Base-by-base conservation (phyloP, 1,140 invertebrate species). In the Artemia franciscana region DNA sequence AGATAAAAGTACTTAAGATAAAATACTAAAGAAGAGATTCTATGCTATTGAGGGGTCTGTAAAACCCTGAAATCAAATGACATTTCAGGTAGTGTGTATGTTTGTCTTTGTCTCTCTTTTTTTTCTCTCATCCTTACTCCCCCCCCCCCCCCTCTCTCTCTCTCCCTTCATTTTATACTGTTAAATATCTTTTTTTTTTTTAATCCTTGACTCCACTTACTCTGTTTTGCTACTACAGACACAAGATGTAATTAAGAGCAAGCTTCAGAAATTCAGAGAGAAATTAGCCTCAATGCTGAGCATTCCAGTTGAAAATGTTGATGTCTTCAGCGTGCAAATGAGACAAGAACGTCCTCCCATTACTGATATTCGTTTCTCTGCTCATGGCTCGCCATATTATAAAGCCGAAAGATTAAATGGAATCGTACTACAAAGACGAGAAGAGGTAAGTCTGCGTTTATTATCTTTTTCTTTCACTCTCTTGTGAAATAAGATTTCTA, bases 301-400 rank as follows among this genome's bases (percentile, higher is more conserved):
- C 59, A 88, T 84, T 0, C 83, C 87, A 60, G 75, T 81, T 57
- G 85, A 91, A 64, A 94, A 94, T 72, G 88, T 98, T 5, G 91
- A 96, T 68, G 84, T 98, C 26, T 95, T 97, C 69, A 94, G 90
- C 74, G 89, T 97, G 2, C 88, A 92, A 67, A 72, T 88, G 18
- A 79, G 87, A 66, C 81, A 84, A 67, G 84, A 85, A 66, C 80
- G 89, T 73, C 89, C 90, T 2, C 87, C 88, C 5, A 77, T 91
- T 24, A 93, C 90, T 0, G 93, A 98, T 71, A 80, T 97, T 4
- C 78, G 92, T 67, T 98, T 93, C 73, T 83, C 91, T 2, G 93
- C 91, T 5, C 91, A 95, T 75, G 91, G 90, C 0, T 93, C 91
- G 0, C 90, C 92, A 3, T 96, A 93, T 71, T 93, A 93, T 69